phyloP scores from a whole-genome alignment of 2,113 vertebrate species.

The Meriones unguiculatus region DNA sequence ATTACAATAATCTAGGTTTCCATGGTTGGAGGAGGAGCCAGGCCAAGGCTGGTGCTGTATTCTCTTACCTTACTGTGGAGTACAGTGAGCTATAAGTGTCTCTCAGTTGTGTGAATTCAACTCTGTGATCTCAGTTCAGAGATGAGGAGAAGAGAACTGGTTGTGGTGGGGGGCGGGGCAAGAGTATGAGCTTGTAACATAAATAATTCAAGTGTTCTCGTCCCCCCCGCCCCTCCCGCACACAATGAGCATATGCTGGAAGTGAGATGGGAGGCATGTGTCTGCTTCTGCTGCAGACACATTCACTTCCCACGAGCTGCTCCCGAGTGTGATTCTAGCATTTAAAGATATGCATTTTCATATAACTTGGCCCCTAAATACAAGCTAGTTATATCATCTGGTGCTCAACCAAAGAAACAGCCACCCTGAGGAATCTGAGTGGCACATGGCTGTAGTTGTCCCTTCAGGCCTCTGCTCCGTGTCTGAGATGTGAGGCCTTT shows the following conservation, averaged over 20 bases:
- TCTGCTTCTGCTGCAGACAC: constrained; percentile 77
- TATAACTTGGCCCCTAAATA: constrained; percentile 71
- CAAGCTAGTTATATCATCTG: constrained; percentile 66
- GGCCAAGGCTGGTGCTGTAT: background rate
- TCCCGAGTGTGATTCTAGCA: constrained; percentile 78
- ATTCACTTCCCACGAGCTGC: constrained; percentile 79
- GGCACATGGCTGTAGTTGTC: background rate
- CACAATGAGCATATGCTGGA: constrained; percentile 77
- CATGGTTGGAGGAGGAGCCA: constrained; percentile 41
- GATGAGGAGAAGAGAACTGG: constrained; percentile 10
- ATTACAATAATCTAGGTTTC: constrained; percentile 69
- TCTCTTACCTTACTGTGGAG: constrained; percentile 44
- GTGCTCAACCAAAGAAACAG: constrained; percentile 41
- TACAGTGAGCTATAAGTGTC: background rate
- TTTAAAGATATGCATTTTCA: constrained; percentile 77
- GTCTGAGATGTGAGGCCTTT: background rate
- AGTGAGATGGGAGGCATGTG: constrained; percentile 69
- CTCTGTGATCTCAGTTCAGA: constrained; percentile 56
- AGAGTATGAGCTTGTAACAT: background rate
- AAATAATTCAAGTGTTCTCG: constrained; percentile 63
- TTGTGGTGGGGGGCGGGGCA: background rate
- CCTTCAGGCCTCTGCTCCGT: background rate
- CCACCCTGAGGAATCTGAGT: background rate
- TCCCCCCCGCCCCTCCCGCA: constrained; percentile 45
- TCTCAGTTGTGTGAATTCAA: constrained; percentile 13